A percentile compares a stretch with the other conserved stretches of the same genome.
phyloP scores from a whole-genome alignment of 2,113 vertebrate genomes.

The Halichoeres trimaculatus region DNA sequence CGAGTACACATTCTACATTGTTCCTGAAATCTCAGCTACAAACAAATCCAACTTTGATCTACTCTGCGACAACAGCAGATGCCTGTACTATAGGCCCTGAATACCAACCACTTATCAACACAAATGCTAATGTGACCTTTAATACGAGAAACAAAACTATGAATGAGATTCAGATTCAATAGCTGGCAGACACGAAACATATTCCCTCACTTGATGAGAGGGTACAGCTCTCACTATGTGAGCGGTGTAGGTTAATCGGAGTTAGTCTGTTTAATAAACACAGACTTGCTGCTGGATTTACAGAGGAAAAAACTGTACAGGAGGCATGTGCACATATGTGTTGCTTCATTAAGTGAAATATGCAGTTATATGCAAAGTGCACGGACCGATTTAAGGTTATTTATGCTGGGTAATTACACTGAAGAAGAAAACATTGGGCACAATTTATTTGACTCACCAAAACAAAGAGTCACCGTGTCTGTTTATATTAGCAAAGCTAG shows the following conservation, averaged over 20 bases:
- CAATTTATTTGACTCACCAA: no score
- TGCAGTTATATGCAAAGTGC: slow-evolving; percentile 15
- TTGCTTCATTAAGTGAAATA: slow-evolving; percentile 5
- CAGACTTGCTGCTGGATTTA: slow-evolving; percentile 39
- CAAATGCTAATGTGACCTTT: slow-evolving; percentile 85
- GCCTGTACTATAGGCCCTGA: slow-evolving; percentile 45
- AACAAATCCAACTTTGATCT: slow-evolving; percentile 21
- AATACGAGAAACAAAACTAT: slow-evolving; percentile 80
- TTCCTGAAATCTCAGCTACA: slow-evolving; percentile 11
- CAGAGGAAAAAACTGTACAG: slow-evolving; percentile 25
- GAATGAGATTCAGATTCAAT: slow-evolving; percentile 79
- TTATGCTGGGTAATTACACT: slow-evolving; percentile 11
- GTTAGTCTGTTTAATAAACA: slow-evolving; percentile 48
- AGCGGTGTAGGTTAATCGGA: slow-evolving; percentile 63
- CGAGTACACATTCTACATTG: slow-evolving; percentile 6
- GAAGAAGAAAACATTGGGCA: not conserved
- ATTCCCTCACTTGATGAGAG: slow-evolving; percentile 58
- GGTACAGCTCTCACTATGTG: slow-evolving; percentile 41
- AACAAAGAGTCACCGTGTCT: no score
- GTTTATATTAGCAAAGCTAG: no score
- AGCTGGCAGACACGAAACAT: slow-evolving; percentile 68
- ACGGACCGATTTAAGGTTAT: not conserved
- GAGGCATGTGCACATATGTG: slow-evolving; percentile 8
- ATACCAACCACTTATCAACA: slow-evolving; percentile 79
- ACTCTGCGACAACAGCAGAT: slow-evolving; percentile 47